A percentile compares a stretch with the other conserved stretches of the same genome.
These are phyloP conservation scores for Syngnathus floridae DNA, from an alignment of 2,113 vertebrate genomes.

Conservation along the genomic window DNA sequence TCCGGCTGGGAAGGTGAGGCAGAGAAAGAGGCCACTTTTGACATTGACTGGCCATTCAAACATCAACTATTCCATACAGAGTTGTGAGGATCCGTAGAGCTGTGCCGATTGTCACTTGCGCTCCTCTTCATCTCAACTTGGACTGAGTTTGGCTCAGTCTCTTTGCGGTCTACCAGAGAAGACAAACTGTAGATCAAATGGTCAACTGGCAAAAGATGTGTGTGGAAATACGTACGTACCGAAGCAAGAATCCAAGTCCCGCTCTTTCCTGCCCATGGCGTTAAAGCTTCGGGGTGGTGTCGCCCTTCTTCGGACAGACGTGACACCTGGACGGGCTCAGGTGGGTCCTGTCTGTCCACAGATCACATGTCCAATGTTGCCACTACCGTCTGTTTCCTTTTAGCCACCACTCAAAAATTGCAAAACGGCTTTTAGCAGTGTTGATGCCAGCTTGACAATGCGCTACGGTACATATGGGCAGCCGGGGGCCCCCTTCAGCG, in stretches of 20 bases:
- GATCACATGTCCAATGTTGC: background rate
- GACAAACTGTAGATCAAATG: background rate
- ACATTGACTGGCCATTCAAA: too few species aligned
- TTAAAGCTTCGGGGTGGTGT: background rate
- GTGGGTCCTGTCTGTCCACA: too few species aligned
- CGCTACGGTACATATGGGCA: conserved; percentile 7
- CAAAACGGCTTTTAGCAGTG: background rate
- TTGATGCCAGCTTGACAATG: conserved; percentile 13
- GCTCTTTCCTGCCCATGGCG: conserved; percentile 28
- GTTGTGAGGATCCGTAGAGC: conserved; percentile 49
- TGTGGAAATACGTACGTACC: conserved; percentile 24
- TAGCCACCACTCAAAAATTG: background rate
- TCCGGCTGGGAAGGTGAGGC: background rate
- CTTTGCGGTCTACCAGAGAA: conserved; percentile 3
- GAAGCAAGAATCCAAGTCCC: background rate
- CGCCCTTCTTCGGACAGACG: background rate
- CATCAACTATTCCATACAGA: conserved; percentile 64
- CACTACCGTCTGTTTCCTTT: background rate
- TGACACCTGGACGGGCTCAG: background rate
- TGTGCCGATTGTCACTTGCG: conserved; percentile 10
- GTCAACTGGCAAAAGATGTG: background rate
- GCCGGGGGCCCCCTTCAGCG: background rate
- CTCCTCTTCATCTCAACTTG: background rate
- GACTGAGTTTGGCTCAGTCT: background rate
- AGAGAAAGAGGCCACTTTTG: background rate